These are phyloP conservation scores for Neolamprologus brichardi DNA, from an alignment of 2,113 vertebrate genomes.

Conservation along the genomic window DNA sequence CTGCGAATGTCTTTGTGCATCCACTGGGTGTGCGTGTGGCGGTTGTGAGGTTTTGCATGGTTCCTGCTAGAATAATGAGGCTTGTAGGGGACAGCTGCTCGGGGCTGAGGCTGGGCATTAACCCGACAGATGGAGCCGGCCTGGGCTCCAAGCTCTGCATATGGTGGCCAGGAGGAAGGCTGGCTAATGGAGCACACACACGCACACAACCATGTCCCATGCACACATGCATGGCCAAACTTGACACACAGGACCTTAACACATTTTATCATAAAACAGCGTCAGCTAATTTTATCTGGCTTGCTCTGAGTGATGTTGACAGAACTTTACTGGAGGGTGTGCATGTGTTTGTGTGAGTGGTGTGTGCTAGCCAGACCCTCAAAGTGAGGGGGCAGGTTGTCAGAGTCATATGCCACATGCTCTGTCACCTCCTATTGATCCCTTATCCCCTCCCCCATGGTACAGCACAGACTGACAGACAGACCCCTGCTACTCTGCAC, in stretches of 20 bases:
- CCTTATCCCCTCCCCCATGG: constrained; percentile 34
- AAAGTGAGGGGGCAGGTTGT: constrained; percentile 29
- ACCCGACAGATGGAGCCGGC: constrained; percentile 74
- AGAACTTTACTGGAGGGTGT: background rate
- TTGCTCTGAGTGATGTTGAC: constrained; percentile 15
- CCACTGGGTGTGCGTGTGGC: constrained; percentile 36
- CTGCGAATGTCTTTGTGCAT: constrained; percentile 15
- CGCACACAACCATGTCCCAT: background rate
- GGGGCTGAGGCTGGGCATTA: constrained; percentile 64
- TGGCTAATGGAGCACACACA: constrained; percentile 50
- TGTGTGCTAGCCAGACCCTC: background rate
- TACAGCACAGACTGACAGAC: constrained; percentile 38
- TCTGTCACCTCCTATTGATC: constrained; percentile 64
- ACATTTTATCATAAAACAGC: constrained; percentile 32
- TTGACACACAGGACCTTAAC: background rate
- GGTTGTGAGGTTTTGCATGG: background rate
- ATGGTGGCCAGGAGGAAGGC: constrained; percentile 67
- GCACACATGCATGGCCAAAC: background rate
- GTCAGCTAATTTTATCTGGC: constrained; percentile 8
- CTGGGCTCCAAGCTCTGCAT: constrained; percentile 66
- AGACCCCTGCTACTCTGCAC: constrained; percentile 22
- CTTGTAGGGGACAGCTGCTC: constrained; percentile 68
- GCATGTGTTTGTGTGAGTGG: background rate
- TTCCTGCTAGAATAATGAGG: constrained; percentile 60
- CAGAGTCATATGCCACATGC: constrained; percentile 50